Base-by-base conservation (phyloP, 2,113 vertebrate genomes). In the Chionomys nivalis region DNA sequence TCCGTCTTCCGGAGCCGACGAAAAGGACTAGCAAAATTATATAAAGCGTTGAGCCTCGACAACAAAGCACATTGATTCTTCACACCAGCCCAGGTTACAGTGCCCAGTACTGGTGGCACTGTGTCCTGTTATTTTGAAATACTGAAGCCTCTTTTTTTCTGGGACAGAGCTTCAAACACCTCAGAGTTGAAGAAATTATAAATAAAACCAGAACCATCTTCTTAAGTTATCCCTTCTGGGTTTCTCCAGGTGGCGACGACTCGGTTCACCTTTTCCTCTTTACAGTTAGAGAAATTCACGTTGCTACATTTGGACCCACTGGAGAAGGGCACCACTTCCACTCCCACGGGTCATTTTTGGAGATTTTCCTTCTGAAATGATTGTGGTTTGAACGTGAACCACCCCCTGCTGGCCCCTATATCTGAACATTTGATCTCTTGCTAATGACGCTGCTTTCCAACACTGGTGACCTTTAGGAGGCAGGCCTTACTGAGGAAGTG, bases 1-100 rank as follows among this genome's bases (percentile, higher is more conserved):
- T 94, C 97, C 49, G 73, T 82, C 68, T 94, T 92, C 96, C 93
- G 73, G 94, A 96, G 95, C 97, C 97, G 95, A 97, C 36, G 0
- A 86, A 24, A 61, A 42, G 21, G 39, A 11, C 73, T 70, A 12
- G 31, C 13, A 78, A 76, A 44, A 86, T 94, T 78, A 82, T 7
- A 81, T 42, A 95, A 73, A 68, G n/a, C 13, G 33, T 82, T 61
- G 42, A 47, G 42, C 86, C 79, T 85, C 87, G 33, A 31, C 44
- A 42, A 82, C 52, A 94, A 89, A 82, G 58, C 85, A 24, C 66
- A 79, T 70, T 94, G 73, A 72, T 81, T 79, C 70, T 73, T 77
- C 63, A 73, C 55, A 55, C 9, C 3, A 76, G 31, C 49, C 63
- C 89, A 88, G 86, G 42, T 12, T 72, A 44, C 68, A 47, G 2